Evolutionary conservation across 2,888 invertebrate genomes (phyloP).

Genomic region (Laspeyria flexula): DNA sequence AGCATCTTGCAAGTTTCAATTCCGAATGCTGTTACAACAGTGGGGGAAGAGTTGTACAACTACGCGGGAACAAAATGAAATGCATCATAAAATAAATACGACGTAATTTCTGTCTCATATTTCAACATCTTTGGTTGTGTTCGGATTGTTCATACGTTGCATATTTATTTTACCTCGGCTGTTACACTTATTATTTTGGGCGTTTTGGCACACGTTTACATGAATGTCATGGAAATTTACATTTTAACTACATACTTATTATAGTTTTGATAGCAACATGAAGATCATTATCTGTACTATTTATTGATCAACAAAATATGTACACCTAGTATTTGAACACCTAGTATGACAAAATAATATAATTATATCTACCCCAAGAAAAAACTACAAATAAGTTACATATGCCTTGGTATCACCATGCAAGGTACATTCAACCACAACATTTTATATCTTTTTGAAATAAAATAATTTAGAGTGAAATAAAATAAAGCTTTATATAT

Average conservation of each 20-base stretch:
- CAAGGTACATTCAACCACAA: too few species aligned
- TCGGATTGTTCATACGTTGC: conserved; percentile 22
- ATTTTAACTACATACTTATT: too few species aligned
- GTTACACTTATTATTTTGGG: conserved; percentile 30
- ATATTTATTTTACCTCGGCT: conserved; percentile 32
- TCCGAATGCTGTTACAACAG: conserved; percentile 67
- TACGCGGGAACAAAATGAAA: conserved; percentile 61
- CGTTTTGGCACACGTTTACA: conserved; percentile 7
- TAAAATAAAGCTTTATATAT: not conserved
- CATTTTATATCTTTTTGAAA: conserved; percentile 4
- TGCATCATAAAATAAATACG: conserved; percentile 65
- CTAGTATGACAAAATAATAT: too few species aligned
- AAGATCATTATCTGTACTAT: too few species aligned
- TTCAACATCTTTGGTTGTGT: conserved; percentile 37
- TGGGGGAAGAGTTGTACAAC: conserved; percentile 50
- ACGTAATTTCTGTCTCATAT: conserved; percentile 45
- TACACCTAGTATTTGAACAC: too few species aligned
- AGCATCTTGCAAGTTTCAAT: conserved; percentile 74
- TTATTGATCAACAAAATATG: too few species aligned
- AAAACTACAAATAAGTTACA: too few species aligned
- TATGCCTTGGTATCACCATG: too few species aligned
- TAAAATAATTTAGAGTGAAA: conserved; percentile 9
- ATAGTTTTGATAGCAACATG: too few species aligned
- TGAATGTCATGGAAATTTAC: too few species aligned
- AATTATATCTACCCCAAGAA: too few species aligned